phyloP scores from a whole-genome alignment of 1,140 invertebrate species.

The Augochlora pura region DNA sequence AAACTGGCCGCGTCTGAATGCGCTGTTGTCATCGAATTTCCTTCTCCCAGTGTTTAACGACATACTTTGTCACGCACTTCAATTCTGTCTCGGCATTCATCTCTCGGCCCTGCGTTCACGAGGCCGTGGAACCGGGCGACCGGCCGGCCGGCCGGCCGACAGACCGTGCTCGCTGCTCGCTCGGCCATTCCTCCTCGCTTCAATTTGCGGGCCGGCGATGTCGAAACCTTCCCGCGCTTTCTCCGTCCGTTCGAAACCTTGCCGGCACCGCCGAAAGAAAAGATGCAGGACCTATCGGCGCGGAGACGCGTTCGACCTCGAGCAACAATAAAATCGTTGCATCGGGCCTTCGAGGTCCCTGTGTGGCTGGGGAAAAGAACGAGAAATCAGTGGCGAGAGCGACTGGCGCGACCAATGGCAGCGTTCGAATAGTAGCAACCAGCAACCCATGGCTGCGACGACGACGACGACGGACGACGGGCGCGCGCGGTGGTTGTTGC shows the following conservation, averaged over 20 bases:
- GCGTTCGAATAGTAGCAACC: too few relatives aligned
- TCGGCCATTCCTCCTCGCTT: constrained; percentile 40
- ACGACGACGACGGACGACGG: too few relatives aligned
- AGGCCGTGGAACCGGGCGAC: constrained; percentile 24
- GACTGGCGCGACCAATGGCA: too few relatives aligned
- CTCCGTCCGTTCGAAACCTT: constrained; percentile 38
- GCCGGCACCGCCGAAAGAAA: constrained; percentile 14
- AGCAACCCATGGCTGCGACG: not conserved
- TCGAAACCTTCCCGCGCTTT: constrained; percentile 65
- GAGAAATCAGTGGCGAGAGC: too few relatives aligned
- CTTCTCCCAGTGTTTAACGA: constrained; percentile 29
- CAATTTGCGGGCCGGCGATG: constrained; percentile 58
- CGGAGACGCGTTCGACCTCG: constrained; percentile 11
- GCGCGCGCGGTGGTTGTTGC: constrained; percentile 56
- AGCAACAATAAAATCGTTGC: constrained; percentile 4
- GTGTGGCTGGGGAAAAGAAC: too few relatives aligned
- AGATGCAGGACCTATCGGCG: not conserved
- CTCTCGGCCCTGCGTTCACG: constrained; percentile 37
- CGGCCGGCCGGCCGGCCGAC: constrained; percentile 4
- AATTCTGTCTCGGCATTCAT: constrained; percentile 22
- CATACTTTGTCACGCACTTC: constrained; percentile 52
- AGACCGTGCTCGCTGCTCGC: not conserved
- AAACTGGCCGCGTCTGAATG: constrained; percentile 15
- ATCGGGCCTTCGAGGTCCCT: too few relatives aligned
- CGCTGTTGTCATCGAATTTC: constrained; percentile 25